phyloP scores from a whole-genome alignment of 2,888 invertebrate genomes.

The Mechanitis messenoides region DNA sequence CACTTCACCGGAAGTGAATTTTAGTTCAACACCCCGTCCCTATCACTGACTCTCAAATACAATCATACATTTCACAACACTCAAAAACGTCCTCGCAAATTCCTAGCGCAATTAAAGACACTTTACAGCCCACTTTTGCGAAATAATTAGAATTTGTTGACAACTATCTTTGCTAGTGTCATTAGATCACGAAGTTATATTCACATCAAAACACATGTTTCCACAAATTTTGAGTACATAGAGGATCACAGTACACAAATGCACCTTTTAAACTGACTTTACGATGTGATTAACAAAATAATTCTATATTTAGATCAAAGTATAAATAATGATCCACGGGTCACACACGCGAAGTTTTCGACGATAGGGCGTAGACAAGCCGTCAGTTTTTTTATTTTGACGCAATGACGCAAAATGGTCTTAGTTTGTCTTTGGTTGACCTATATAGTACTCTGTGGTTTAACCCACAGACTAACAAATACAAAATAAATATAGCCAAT shows the following conservation, averaged over 20 bases:
- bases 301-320: slow-evolving; percentile 65
- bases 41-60: slow-evolving; percentile 38
- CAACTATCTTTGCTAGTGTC: slow-evolving; percentile 50
- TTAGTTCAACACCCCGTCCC: slow-evolving; percentile 43
- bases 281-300: slow-evolving; percentile 49
- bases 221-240: slow-evolving; percentile 49
- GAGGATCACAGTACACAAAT: slow-evolving; percentile 47
- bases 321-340: slow-evolving; percentile 62
- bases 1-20: slow-evolving; percentile 50
- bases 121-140: slow-evolving; percentile 39
- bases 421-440: slow-evolving; percentile 21
- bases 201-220: slow-evolving; percentile 75
- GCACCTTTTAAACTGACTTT: slow-evolving; percentile 53
- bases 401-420: slow-evolving; percentile 38
- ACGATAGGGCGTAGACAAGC: slow-evolving; percentile 61
- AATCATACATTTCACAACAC: slow-evolving; percentile 33
- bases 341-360: slow-evolving; percentile 69
- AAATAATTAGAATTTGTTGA: slow-evolving; percentile 65
- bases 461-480: background rate
- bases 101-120: slow-evolving; percentile 34
- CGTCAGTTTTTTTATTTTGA: slow-evolving; percentile 46
- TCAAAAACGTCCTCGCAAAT: slow-evolving; percentile 30
- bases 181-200: slow-evolving; percentile 57
- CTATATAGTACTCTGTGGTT: slow-evolving; percentile 15
- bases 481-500: too few species aligned